Percentiles rank a stretch among this genome's conserved stretches.
Conservation (phyloP, 1,140 invertebrate species). For the Drosophila tsacasi region DNA sequence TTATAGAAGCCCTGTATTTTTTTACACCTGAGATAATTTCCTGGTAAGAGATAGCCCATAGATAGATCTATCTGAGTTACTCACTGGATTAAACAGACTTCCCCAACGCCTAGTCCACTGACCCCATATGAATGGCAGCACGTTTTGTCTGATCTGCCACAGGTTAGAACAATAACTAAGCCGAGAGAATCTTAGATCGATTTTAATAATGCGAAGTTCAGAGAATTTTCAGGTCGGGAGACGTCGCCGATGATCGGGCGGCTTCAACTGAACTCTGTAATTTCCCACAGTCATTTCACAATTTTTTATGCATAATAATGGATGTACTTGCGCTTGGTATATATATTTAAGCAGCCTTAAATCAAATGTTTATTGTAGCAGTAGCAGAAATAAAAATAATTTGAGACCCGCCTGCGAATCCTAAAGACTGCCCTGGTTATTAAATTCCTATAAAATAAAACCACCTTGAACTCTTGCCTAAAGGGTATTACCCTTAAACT, state of each 20-base stretch:
- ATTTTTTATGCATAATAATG: constrained; percentile 32
- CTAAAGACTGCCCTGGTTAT: neutral
- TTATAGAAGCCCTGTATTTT: neutral
- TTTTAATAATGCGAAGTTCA: constrained; percentile 29
- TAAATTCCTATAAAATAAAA: neutral
- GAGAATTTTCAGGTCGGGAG: constrained; percentile 49
- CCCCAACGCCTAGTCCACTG: constrained; percentile 29
- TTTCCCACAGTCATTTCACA: constrained; percentile 55
- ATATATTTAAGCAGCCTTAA: constrained; percentile 26
- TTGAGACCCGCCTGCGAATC: neutral
- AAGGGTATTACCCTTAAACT: neutral
- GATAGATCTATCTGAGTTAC: neutral
- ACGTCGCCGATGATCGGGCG: constrained; percentile 40
- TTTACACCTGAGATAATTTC: neutral
- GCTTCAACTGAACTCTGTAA: constrained; percentile 39
- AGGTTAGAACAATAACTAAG: constrained; percentile 32
- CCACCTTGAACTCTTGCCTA: neutral
- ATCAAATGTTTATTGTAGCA: constrained; percentile 19
- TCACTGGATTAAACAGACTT: neutral
- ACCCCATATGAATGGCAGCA: constrained; percentile 38
- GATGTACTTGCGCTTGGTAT: neutral
- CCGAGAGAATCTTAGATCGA: constrained; percentile 7
- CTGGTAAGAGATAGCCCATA: neutral
- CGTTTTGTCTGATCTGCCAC: constrained; percentile 16
- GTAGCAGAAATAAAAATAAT: constrained; percentile 20